Evolutionary conservation across 37 sponge, comb jelly and placozoan species (phyloP), one percentile per base, ranked within the genome.

Genomic region (Eunapius fragilis): DNA sequence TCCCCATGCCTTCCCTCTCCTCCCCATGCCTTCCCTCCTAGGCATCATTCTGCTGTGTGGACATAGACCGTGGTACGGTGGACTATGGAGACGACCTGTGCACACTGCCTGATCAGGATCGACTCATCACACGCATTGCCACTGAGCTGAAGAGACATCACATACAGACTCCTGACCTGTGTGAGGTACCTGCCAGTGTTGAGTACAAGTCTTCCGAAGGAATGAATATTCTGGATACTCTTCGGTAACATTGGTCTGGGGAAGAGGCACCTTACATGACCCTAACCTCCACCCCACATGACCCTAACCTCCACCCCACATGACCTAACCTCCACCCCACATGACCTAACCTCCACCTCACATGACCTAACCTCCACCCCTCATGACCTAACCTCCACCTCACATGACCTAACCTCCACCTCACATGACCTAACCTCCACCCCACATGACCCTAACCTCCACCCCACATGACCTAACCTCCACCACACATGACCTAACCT

Each of bases 1-100:
- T 32, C 68, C 31, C 23, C 67, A 11, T 6, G 0, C 33, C 33
- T 23, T 36, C 32, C 47, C 37, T 12, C 37, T 12, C 23, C 38
- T 75, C 68, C 73, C 35, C 27, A 70, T 34, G 4, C 28, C 75
- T n/a, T 25, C 50, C 2, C 67, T 58, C 68, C 81, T 45, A 87
- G 87, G 79, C 87, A 37, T 95, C 95, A 23, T 78, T 96, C 77
- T 96, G 95, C 31, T 67, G 78, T 0, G 75, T 91, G 49, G 90
- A 96, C 67, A 70, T 96, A 36, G 95, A 96, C 72, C 22, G 25
- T 30, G 77, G 84, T 25, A 25, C 48, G 12, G 49, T 96, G 28
- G 79, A 72, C 25, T 76, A 72, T 7, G 84, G 92, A 22, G 97
- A 96, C 50, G 97, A 93, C 0, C 82, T 96, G 3, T 90, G 90